Evolutionary conservation across 2,888 invertebrate species (phyloP), one percentile per base, ranked within the genome.

Genomic region (Endotricha flammealis): DNA sequence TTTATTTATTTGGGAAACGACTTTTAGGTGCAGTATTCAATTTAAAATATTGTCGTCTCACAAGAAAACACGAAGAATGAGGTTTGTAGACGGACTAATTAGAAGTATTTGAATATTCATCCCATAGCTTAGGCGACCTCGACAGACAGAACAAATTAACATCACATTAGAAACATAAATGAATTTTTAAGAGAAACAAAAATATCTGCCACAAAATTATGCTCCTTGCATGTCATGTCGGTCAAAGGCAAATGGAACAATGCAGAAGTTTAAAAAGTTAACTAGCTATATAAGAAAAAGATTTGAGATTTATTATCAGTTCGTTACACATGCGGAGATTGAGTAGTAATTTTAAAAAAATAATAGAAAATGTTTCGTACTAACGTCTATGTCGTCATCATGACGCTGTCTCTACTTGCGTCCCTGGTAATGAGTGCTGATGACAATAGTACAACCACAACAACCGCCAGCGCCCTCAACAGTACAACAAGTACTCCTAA

Each of bases 111-210:
- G 39, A 46, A 46, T 46, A 46, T 46, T 46, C 42, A 46, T 42
- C 8, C 32, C 16, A 17, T 40, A 33, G 27, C 32, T 25, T 33
- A 32, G 39, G 20, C 23, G 25, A 30, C 29, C 29, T 38, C 24
- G 16, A 22, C 46, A 39, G 36, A 23, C 36, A 34, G 22, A 32
- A 36, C 37, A 39, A 32, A 46, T 55, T 47, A 44, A 20, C 49
- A 48, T 57, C 41, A 45, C 45, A 52, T 49, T 47, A 44, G 10
- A 10, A 36, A n/a, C n/a, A n/a, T n/a, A n/a, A n/a, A n/a, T n/a
- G n/a, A n/a, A n/a, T n/a, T n/a, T n/a, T n/a, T n/a, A n/a, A n/a
- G n/a, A n/a, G n/a, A n/a, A 13, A 39, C 36, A 32, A 28, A 24
- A 28, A 38, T 44, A 39, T 20, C 39, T 20, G 9, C 29, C 16